phyloP scores from a whole-genome alignment of 1,140 invertebrate genomes.

The Macrobrachium nipponense region DNA sequence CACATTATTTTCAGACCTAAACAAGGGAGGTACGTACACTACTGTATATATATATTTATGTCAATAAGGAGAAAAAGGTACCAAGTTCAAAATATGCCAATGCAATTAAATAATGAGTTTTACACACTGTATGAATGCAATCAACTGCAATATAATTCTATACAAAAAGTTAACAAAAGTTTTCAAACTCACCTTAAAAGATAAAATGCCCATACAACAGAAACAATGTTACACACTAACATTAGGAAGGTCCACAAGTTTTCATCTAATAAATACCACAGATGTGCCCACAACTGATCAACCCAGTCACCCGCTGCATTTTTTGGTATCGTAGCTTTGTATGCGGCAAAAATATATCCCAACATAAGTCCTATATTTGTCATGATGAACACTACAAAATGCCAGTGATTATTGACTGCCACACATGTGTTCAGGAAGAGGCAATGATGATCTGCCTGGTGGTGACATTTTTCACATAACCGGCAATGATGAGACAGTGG shows the following conservation, averaged over 20 bases:
- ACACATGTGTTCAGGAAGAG: conserved; percentile 56
- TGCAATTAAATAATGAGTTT: not conserved
- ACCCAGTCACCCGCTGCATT: conserved; percentile 32
- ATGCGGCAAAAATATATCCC: conserved; percentile 29
- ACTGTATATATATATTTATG: too few relatives aligned
- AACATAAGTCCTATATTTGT: conserved; percentile 38
- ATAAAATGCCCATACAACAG: conserved; percentile 41
- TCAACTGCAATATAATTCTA: conserved; percentile 7
- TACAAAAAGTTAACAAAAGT: not conserved
- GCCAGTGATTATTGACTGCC: conserved; percentile 53
- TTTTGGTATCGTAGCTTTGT: not conserved
- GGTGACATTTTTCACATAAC: conserved; percentile 40
- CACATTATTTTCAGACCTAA: too few relatives aligned
- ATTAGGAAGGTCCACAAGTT: conserved; percentile 52
- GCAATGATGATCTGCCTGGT: conserved; percentile 56
- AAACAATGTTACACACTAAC: conserved; percentile 42
- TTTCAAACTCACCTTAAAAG: conserved; percentile 43
- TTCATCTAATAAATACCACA: conserved; percentile 34
- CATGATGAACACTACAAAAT: conserved; percentile 50
- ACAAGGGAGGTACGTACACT: too few relatives aligned
- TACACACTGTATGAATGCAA: not conserved
- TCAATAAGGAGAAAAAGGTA: too few relatives aligned
- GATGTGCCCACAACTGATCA: conserved; percentile 8
- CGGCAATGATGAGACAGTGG: conserved; percentile 53
- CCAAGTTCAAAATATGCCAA: not conserved